Evolutionary conservation across 2,888 invertebrate species (phyloP).

Genomic region (Rhamphomyia laevipes): DNA sequence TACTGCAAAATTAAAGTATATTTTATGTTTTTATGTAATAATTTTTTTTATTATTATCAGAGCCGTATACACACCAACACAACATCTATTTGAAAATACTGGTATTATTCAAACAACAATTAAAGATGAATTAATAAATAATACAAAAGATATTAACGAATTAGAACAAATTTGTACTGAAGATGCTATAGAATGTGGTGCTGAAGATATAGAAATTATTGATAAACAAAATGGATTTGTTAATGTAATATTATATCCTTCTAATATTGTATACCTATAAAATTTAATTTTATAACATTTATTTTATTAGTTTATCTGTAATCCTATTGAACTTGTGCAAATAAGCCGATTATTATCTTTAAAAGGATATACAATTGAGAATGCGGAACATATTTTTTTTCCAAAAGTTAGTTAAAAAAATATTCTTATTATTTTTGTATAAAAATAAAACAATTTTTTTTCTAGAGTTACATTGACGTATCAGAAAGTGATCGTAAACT

Average conservation of each 20-base stretch:
- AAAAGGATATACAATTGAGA: constrained; percentile 25
- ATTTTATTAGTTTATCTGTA: constrained; percentile 46
- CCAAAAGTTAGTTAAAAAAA: constrained; percentile 21
- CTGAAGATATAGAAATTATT: constrained; percentile 51
- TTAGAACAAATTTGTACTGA: constrained; percentile 46
- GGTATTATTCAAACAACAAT: constrained; percentile 44
- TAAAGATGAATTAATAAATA: constrained; percentile 17
- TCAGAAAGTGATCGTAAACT: constrained; percentile 39
- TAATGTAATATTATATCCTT: constrained; percentile 19
- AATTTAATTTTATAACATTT: neutral
- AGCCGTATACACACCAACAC: constrained; percentile 36
- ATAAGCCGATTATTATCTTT: constrained; percentile 40
- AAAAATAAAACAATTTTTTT: too few relatives aligned
- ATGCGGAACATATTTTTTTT: constrained; percentile 26
- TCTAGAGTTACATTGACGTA: constrained; percentile 39
- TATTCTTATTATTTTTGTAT: constrained; percentile 14
- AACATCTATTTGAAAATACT: constrained; percentile 46
- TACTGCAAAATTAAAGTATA: constrained; percentile 3
- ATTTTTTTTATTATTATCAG: constrained; percentile 25
- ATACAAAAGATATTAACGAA: constrained; percentile 21
- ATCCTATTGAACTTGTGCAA: constrained; percentile 36
- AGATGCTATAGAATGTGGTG: constrained; percentile 55
- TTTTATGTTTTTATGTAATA: constrained; percentile 2
- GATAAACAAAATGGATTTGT: constrained; percentile 31
- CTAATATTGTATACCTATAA: rapidly evolving